A percentile compares a stretch with the other conserved stretches of the same genome.
Evolutionary conservation across 1,140 invertebrate genomes (phyloP).

Genomic region (Colletes gigas): DNA sequence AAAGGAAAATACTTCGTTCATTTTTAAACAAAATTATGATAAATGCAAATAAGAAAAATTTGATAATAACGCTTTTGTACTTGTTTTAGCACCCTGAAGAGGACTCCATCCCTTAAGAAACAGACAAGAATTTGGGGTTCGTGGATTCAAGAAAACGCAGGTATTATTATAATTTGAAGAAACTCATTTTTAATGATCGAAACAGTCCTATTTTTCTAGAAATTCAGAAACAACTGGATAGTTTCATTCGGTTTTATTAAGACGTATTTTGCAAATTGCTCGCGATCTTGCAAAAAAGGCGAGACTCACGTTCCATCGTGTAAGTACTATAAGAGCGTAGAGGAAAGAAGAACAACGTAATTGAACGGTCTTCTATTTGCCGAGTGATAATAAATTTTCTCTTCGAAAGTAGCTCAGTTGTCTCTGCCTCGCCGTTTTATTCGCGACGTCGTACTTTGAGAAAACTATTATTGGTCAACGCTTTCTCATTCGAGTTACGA

Average conservation of each 20-base stretch:
- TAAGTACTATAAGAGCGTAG: neutral
- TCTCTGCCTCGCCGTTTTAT: neutral
- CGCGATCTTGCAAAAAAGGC: conserved; percentile 5
- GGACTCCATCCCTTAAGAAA: neutral
- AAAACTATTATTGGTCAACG: neutral
- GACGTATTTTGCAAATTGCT: neutral
- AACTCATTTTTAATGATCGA: no score
- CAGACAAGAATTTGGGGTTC: neutral
- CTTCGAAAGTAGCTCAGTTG: neutral
- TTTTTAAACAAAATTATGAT: no score
- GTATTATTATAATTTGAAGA: neutral
- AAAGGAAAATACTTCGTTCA: no score
- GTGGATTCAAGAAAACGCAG: neutral
- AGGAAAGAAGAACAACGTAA: conserved; percentile 6
- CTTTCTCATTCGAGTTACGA: neutral
- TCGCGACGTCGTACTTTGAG: neutral
- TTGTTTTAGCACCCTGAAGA: neutral
- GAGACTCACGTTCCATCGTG: neutral
- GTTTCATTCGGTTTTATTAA: conserved; percentile 6
- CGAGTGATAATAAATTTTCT: conserved; percentile 18
- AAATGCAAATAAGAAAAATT: neutral
- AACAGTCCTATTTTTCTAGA: neutral
- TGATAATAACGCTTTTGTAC: neutral
- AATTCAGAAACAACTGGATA: neutral
- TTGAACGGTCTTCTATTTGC: conserved; percentile 23